These are phyloP conservation scores for Chloromyia formosa DNA, from an alignment of 2,888 invertebrate species.

Conservation along the genomic window DNA sequence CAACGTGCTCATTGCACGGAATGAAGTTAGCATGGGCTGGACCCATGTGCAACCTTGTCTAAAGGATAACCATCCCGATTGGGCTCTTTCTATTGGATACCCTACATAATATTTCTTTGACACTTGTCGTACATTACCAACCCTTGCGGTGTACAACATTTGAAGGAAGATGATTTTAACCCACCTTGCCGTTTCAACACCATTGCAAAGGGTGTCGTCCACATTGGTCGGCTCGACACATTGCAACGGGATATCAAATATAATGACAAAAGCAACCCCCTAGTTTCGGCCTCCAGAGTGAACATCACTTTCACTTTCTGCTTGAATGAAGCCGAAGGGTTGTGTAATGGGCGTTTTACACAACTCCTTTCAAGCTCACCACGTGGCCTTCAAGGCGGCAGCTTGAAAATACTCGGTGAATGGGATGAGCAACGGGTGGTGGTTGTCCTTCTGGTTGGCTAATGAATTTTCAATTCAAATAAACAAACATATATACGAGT, in stretches of 20 bases:
- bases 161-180: too few relatives aligned
- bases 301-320: slow-evolving; percentile 21
- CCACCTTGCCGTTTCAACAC: too few relatives aligned
- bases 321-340: background rate
- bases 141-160: too few relatives aligned
- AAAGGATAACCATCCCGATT: too few relatives aligned
- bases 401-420: background rate
- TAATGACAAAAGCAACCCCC: too few relatives aligned
- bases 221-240: background rate
- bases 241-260: background rate
- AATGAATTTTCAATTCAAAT: slow-evolving; percentile 16
- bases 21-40: too few relatives aligned
- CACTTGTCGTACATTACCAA: too few relatives aligned
- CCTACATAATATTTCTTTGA: too few relatives aligned
- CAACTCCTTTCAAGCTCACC: slow-evolving; percentile 21
- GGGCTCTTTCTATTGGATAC: too few relatives aligned
- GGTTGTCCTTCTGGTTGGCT: slow-evolving; percentile 21
- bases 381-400: slow-evolving; percentile 8
- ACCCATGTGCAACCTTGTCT: too few relatives aligned
- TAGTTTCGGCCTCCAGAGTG: background rate
- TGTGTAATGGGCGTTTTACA: slow-evolving; percentile 37
- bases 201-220: too few relatives aligned
- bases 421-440: background rate
- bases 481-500: slow-evolving; percentile 11
- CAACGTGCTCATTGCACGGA: too few relatives aligned